Evolutionary conservation across 2,888 invertebrate genomes (phyloP), one percentile per base, ranked within the genome.

Genomic region (Keiferia lycopersicella): DNA sequence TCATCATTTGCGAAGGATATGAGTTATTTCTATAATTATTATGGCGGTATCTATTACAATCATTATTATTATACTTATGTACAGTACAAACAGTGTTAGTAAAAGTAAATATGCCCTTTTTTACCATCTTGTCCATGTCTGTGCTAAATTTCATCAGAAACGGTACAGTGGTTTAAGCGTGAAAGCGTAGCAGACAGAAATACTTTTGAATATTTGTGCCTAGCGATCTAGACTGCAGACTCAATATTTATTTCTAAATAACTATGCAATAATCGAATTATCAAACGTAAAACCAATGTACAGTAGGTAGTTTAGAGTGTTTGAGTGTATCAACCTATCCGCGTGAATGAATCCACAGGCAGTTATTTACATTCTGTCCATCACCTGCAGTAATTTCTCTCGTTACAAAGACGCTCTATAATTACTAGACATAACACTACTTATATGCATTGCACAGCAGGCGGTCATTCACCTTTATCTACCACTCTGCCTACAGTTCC

Each of bases 281-380:
- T n/a, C n/a, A n/a, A n/a, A n/a, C n/a, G n/a, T n/a, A n/a, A n/a
- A n/a, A n/a, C n/a, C n/a, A n/a, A n/a, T n/a, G n/a, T n/a, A n/a
- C n/a, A n/a, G n/a, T n/a, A n/a, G n/a, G n/a, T n/a, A n/a, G n/a
- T n/a, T n/a, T n/a, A n/a, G n/a, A 34, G 16, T 10, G 56, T 4
- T 14, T 1, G n/a, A 53, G 20, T 12, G 10, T 34, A 34, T 30
- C 30, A 34, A 56, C 22, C 53, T 30, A n/a, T 8, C 34, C 30
- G 56, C 56, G 56, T 56, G 56, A 56, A 56, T 56, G 30, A 56
- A 56, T 56, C 34, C 56, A 53, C 51, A n/a, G n/a, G n/a, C n/a
- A 26, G 22, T 22, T 7, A 53, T 22, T 12, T 22, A 22, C 22
- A 53, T 53, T 53, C 51, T 53, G 26, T 22, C 51, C 22, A 53